phyloP scores from a whole-genome alignment of 2,797 vertebrate species.

The Acanthurus tractus region DNA sequence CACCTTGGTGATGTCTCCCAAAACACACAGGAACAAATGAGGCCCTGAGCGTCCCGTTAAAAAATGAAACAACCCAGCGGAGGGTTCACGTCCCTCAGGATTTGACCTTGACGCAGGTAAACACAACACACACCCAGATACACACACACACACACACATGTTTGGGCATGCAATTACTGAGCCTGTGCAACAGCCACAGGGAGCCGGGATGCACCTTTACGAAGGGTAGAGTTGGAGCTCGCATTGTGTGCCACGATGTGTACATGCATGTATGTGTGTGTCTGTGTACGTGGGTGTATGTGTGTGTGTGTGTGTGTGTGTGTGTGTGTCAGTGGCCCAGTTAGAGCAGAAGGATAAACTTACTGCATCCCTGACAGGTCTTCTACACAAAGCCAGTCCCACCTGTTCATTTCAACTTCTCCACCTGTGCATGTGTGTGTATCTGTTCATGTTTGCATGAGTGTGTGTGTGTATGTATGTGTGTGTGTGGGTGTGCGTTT shows the following conservation, averaged over 20 bases:
- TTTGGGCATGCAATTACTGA: conserved; percentile 61
- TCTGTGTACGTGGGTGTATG: too few species aligned
- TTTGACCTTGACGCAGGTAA: conserved; percentile 56
- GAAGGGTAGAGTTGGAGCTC: conserved; percentile 26
- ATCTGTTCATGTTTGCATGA: too few species aligned
- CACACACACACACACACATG: conserved; percentile 24
- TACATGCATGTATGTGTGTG: conserved; percentile 22
- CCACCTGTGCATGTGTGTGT: conserved; percentile 39
- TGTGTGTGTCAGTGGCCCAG: conserved; percentile 70
- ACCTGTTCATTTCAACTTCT: conserved; percentile 68
- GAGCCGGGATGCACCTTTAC: conserved; percentile 53
- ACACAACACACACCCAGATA: conserved; percentile 31
- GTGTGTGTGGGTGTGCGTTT: not conserved
- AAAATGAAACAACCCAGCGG: conserved; percentile 67
- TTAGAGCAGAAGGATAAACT: conserved; percentile 65
- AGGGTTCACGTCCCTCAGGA: conserved; percentile 64
- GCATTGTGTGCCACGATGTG: not conserved
- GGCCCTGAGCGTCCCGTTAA: conserved; percentile 71
- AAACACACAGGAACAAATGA: conserved; percentile 76
- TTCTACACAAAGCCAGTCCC: conserved; percentile 60
- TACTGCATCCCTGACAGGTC: conserved; percentile 59
- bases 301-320: conserved; percentile 33
- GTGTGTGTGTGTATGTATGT: not conserved
- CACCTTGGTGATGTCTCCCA: conserved; percentile 50
- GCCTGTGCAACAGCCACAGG: conserved; percentile 47